Conservation (phyloP, 2,797 vertebrate species). For the Galago senegalensis region DNA sequence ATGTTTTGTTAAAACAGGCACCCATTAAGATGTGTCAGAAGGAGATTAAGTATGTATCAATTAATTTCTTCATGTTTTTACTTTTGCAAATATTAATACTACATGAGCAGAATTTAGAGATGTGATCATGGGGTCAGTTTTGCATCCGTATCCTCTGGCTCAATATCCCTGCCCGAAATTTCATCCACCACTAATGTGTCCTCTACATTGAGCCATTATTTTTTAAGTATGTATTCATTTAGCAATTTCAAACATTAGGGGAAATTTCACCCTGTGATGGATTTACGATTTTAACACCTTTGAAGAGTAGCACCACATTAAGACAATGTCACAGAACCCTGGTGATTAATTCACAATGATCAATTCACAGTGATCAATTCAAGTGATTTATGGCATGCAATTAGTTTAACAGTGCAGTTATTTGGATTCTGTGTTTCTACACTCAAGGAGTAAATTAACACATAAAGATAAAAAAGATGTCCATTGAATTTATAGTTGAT, state of each 20-base stretch:
- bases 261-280: background rate
- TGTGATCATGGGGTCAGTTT: background rate
- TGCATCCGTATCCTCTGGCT: background rate
- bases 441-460: background rate
- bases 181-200: background rate
- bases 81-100: background rate
- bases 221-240: background rate
- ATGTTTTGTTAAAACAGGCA: conserved; percentile 35
- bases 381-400: background rate
- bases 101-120: background rate
- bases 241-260: background rate
- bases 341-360: background rate
- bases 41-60: background rate
- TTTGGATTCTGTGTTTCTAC: background rate
- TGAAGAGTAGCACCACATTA: background rate
- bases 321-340: background rate
- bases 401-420: background rate
- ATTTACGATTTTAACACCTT: background rate
- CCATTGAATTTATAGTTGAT: background rate
- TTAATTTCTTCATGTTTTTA: background rate
- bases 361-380: background rate
- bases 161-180: background rate
- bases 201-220: background rate
- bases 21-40: background rate
- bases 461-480: background rate